Conservation (phyloP, 2,888 invertebrate genomes). For the Acrocyrtus sp. region DNA sequence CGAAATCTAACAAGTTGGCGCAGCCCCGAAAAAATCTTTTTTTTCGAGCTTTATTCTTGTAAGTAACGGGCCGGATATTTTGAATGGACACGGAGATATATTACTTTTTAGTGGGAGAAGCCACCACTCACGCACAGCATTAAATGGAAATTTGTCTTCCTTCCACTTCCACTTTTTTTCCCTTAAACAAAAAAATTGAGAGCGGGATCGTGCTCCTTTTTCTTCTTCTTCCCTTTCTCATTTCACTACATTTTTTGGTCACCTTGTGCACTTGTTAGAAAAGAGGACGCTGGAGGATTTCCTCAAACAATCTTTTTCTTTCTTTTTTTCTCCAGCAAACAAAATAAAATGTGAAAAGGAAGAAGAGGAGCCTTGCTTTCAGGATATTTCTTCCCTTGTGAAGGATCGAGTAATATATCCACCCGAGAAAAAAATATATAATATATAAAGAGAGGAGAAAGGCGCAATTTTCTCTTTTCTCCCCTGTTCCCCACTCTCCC, state of each 20-base stretch:
- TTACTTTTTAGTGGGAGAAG: neutral
- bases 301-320: neutral
- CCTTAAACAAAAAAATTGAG: neutral
- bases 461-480: conserved; percentile 1
- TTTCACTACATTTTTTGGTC: conserved; percentile 19
- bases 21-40: neutral
- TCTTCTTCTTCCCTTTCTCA: neutral
- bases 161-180: neutral
- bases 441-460: neutral
- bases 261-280: conserved; percentile 3
- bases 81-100: neutral
- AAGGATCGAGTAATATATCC: no score
- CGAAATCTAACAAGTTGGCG: conserved; percentile 11
- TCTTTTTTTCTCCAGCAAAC: conserved; percentile 1
- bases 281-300: conserved; percentile 10
- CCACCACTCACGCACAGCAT: conserved; percentile 3
- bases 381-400: conserved; percentile 7
- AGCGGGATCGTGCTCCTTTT: neutral
- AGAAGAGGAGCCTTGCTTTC: conserved; percentile 2
- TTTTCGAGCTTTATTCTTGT: neutral
- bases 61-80: conserved; percentile 7
- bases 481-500: neutral
- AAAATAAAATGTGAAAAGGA: neutral
- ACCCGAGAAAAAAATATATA: no score
- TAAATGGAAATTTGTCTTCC: conserved; percentile 23